Conservation (phyloP, 2,797 vertebrate species). For the Apogon hyalosoma region DNA sequence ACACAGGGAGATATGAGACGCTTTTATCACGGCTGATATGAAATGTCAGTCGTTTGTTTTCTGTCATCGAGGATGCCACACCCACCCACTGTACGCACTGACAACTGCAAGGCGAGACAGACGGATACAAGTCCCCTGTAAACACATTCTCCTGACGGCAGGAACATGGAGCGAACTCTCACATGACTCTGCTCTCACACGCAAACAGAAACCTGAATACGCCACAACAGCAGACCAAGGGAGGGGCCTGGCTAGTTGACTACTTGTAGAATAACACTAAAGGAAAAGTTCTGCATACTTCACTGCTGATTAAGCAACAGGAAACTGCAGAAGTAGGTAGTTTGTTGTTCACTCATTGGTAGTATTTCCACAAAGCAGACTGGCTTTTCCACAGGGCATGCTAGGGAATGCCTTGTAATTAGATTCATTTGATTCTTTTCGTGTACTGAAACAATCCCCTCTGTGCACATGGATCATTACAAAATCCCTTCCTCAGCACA, state of each 20-base stretch:
- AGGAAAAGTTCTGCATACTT: constrained; percentile 37
- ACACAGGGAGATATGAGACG: constrained; percentile 9
- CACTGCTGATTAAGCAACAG: constrained; percentile 53
- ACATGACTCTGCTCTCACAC: constrained; percentile 61
- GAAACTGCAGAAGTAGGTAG: constrained; percentile 55
- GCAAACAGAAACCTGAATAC: constrained; percentile 51
- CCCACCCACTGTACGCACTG: constrained; percentile 60
- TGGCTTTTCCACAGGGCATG: constrained; percentile 57
- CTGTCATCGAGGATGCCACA: constrained; percentile 50
- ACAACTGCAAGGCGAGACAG: constrained; percentile 62
- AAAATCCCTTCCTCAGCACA: constrained; percentile 59
- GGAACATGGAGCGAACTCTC: constrained; percentile 52
- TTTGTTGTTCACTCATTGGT: constrained; percentile 48
- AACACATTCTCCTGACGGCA: constrained; percentile 61
- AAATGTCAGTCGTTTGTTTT: constrained; percentile 73
- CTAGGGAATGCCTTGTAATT: constrained; percentile 65
- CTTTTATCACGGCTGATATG: constrained; percentile 49
- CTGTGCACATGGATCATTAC: constrained; percentile 53
- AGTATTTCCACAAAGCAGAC: constrained; percentile 53
- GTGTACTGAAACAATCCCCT: constrained; percentile 60
- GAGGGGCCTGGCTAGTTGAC: constrained; percentile 14
- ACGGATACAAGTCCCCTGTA: constrained; percentile 44
- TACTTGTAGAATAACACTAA: constrained; percentile 17
- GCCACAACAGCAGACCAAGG: constrained; percentile 28
- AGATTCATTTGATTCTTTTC: constrained; percentile 63